Base-by-base conservation (phyloP, 2,888 invertebrate species). In the Hirtodrosophila alboralis region DNA sequence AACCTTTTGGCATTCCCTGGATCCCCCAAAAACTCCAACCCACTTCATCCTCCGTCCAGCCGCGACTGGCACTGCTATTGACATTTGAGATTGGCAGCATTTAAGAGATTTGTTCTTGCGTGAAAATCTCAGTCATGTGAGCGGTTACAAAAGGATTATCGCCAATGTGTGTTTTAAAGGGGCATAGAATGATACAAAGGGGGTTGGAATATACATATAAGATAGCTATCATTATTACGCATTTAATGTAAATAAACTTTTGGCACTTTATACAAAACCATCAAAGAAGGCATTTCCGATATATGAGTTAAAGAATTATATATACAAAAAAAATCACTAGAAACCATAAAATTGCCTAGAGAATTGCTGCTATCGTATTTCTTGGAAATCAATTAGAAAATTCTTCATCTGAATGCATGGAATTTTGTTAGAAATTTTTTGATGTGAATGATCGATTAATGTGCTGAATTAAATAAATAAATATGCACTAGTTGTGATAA, bases 131-230 rank as follows among this genome's bases (percentile, higher is more conserved):
- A 45, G 63, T 49, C 66, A 81, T 52, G 49, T 56, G 57, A 54
- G 34, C 47, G 61, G 45, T 30, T 70, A 79, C 77, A 86, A 88
- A 87, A 78, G 88, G 88, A 86, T 88, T 87, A 88, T 62, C 62
- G 54, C 36, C 40, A 33, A 28, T 38, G n/a, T n/a, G n/a, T 37
- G 34, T 44, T 52, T 30, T n/a, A 13, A 36, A 45, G 49, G 45
- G 40, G 21, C 4, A 7, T 23, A 33, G 28, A 28, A 27, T 34
- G 21, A 28, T 6, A 33, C n/a, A 30, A 61, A 53, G 57, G 27
- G 54, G 9, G 30, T 44, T 43, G 14, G 13, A 30, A 41, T 23
- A 8, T 23, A 7, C 7, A 2, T 3, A 23, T 6, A 23, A 54
- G 47, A 14, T 27, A 27, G 14, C 12, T 43, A 37, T 65, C 40